A percentile compares a stretch with the other conserved stretches of the same genome.
These are phyloP conservation scores for Eupithecia exiguata DNA, from an alignment of 2,888 invertebrate genomes.

Conservation along the genomic window DNA sequence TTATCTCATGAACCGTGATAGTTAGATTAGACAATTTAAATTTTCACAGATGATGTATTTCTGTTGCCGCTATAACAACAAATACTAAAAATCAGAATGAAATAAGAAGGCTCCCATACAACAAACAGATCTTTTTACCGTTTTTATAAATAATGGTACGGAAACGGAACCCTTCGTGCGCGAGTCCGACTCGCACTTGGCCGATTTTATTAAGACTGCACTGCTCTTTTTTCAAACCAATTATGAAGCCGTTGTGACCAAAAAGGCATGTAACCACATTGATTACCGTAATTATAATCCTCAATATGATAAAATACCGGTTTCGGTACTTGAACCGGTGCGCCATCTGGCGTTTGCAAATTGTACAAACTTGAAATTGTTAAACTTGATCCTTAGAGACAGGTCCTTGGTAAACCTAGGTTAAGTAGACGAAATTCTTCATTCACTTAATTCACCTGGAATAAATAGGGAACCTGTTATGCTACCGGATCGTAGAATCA, in stretches of 20 bases:
- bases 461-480: not conserved
- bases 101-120: too few relatives aligned
- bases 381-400: constrained; percentile 5
- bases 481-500: too few relatives aligned
- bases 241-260: not conserved
- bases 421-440: not conserved
- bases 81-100: too few relatives aligned
- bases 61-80: too few relatives aligned
- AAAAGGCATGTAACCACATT: not conserved
- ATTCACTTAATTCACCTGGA: not conserved
- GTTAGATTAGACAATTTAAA: too few relatives aligned
- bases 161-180: too few relatives aligned
- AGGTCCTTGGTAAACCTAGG: not conserved
- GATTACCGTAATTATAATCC: not conserved
- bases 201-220: too few relatives aligned
- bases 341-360: constrained; percentile 5
- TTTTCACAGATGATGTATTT: too few relatives aligned
- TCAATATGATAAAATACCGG: constrained; percentile 3
- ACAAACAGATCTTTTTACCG: too few relatives aligned
- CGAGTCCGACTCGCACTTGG: too few relatives aligned
- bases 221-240: not conserved
- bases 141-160: too few relatives aligned
- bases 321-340: constrained; percentile 1
- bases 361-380: constrained; percentile 13
- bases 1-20: too few relatives aligned